Evolutionary conservation across 2,888 invertebrate genomes (phyloP), one percentile per base, ranked within the genome.

Genomic region (Andrena bucephala): DNA sequence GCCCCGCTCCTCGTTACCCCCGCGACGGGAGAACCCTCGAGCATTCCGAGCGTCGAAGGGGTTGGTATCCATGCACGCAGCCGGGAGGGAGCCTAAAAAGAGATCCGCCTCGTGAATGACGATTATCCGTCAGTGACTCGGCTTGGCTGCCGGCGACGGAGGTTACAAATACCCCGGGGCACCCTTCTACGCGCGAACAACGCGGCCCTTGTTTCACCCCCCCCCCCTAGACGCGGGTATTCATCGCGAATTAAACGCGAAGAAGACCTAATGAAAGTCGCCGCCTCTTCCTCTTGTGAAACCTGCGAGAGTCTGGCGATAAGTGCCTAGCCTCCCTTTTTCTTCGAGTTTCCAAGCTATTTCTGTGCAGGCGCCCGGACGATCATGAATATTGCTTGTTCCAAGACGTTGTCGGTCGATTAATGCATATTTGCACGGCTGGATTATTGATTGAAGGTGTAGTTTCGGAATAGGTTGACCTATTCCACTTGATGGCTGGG

Each of bases 161-260:
- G 74, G 80, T 80, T 87, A 78, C 84, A 81, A 88, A 88, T 87
- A 81, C 77, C 74, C 79, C 54, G 20, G 42, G 81, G 74, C 75
- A 62, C 80, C 79, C 76, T 63, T 69, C 69, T 29, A 42, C 65
- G 24, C 69, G 36, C 68, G 36, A 62, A 54, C 65, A 75, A 74
- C 69, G 48, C 60, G 57, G 66, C 70, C 57, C 77, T 79, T 81
- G 80, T 81, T 72, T 73, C 81, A 66, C 67, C 78, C 20, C 20
- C 85, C 67, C 78, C 85, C 57, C 75, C 78, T 48, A 57, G 83
- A 62, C 77, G 54, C 7, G 31, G 81, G 54, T 80, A 89, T 91
- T 91, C 88, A 81, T 75, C 83, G 82, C 59, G 89, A 89, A 92
- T 91, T 92, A 90, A 91, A 90, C 84, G 85, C 87, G 89, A 90